Base-by-base conservation (phyloP, 2,888 invertebrate species). In the Ophion ventricosus region DNA sequence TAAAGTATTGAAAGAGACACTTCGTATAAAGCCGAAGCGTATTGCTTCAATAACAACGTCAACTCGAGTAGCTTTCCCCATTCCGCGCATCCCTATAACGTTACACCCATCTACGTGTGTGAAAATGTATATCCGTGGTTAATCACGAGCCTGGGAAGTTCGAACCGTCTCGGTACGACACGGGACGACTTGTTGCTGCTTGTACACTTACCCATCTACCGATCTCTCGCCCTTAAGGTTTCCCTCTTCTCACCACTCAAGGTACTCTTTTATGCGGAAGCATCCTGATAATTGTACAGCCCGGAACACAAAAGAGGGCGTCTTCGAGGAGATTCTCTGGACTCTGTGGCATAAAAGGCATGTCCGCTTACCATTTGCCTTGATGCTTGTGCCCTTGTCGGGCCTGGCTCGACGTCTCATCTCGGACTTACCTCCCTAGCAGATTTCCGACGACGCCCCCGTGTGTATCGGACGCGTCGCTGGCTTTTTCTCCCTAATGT, bases 21-120 rank as follows among this genome's bases (percentile, higher is more conserved):
- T 49, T 49, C 80, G 72, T 26, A 56, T 80, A 74, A 70, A 84
- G 79, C 81, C 26, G 56, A 56, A 43, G 25, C 66, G 79, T 77
- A 69, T 83, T 87, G n/a, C 86, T 85, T 82, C 83, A 82, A 59
- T 66, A 49, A 49, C 57, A 57, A 81, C 72, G 74, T 79, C 72
- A n/a, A 26, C 80, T 70, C 81, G 26, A 64, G 40, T 54, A 54
- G 35, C 72, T 56, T 63, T 14, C 57, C 73, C 43, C 56, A 63
- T 67, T 61, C 61, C 61, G 54, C 70, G 40, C 80, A 67, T 14
- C 29, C 17, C 29, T 43, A 75, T 40, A 35, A 40, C 20, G 0
- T 8, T 20, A 56, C 29, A 66, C 23, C 17, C 40, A 59, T 64
- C 14, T 54, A 67, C 11, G 26, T 14, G 7, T n/a, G 29, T 26